Conservation (phyloP, 1,140 invertebrate genomes). For the Yoshiicerus persimilis region DNA sequence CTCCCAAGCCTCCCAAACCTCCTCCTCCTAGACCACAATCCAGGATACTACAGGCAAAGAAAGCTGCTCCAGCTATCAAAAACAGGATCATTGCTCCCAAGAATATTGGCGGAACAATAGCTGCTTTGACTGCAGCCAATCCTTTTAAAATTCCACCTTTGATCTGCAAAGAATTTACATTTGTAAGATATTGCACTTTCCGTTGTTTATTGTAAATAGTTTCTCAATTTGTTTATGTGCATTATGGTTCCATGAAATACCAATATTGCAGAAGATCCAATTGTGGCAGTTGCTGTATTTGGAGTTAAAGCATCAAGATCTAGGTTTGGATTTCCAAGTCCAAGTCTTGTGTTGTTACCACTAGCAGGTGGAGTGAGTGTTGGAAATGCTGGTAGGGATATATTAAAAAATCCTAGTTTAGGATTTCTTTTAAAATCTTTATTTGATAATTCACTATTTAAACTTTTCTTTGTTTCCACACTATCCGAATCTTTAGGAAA, state of each 20-base stretch:
- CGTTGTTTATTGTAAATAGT: too few relatives aligned
- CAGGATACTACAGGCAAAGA: not conserved
- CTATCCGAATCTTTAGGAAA: not conserved
- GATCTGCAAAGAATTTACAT: not conserved
- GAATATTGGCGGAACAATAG: not conserved
- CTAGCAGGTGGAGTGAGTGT: not conserved
- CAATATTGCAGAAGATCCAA: slow-evolving; percentile 22
- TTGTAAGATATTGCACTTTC: not conserved
- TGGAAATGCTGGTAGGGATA: not conserved
- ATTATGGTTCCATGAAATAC: not conserved
- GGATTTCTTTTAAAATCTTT: not conserved
- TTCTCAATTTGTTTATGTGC: too few relatives aligned
- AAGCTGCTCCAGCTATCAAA: slow-evolving; percentile 29
- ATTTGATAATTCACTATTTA: not conserved
- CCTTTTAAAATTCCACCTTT: slow-evolving; percentile 17
- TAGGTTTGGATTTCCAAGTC: not conserved
- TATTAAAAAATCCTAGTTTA: not conserved
- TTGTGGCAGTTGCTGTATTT: not conserved
- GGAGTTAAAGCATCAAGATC: too few relatives aligned
- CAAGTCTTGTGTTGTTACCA: not conserved
- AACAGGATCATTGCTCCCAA: not conserved
- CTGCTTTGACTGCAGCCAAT: slow-evolving; percentile 12
- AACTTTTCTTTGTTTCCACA: not conserved
- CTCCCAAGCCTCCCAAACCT: too few relatives aligned
- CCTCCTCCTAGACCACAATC: not conserved